These are phyloP conservation scores for Byasa hedistus DNA, from an alignment of 2,888 invertebrate genomes.

Conservation along the genomic window DNA sequence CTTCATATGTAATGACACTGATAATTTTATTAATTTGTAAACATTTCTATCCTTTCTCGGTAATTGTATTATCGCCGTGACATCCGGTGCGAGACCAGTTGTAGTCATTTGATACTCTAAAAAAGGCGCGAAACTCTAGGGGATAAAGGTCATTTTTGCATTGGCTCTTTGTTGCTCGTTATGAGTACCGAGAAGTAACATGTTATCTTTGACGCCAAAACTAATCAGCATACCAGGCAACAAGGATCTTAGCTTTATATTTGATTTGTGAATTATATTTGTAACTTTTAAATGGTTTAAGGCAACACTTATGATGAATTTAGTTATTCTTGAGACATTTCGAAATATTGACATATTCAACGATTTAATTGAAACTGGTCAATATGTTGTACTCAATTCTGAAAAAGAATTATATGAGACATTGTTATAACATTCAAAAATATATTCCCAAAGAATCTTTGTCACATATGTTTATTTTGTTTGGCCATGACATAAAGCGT, in stretches of 20 bases:
- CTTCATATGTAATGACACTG: background rate
- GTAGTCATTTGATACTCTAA: slow-evolving; percentile 1
- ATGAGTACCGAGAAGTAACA: background rate
- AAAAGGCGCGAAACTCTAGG: slow-evolving; percentile 2
- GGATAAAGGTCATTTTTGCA: slow-evolving; percentile 14
- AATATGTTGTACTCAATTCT: background rate
- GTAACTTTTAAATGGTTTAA: background rate
- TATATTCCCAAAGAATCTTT: slow-evolving; percentile 6
- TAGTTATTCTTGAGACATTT: background rate
- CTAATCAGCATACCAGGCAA: background rate
- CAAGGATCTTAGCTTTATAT: background rate
- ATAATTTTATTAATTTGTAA: slow-evolving; percentile 16
- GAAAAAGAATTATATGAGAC: background rate
- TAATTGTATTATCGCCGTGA: slow-evolving; percentile 36
- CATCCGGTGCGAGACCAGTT: slow-evolving; percentile 33
- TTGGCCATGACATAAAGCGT: slow-evolving; percentile 10
- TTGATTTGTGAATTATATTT: background rate
- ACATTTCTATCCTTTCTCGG: slow-evolving; percentile 35
- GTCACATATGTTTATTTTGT: slow-evolving; percentile 7
- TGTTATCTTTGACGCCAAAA: slow-evolving; percentile 5
- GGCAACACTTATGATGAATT: background rate
- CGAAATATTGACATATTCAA: no score
- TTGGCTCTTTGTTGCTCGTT: background rate
- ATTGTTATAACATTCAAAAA: slow-evolving; percentile 4
- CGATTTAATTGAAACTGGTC: background rate